Conservation (phyloP, 2,113 vertebrate species). For the Elaphurus davidianus region DNA sequence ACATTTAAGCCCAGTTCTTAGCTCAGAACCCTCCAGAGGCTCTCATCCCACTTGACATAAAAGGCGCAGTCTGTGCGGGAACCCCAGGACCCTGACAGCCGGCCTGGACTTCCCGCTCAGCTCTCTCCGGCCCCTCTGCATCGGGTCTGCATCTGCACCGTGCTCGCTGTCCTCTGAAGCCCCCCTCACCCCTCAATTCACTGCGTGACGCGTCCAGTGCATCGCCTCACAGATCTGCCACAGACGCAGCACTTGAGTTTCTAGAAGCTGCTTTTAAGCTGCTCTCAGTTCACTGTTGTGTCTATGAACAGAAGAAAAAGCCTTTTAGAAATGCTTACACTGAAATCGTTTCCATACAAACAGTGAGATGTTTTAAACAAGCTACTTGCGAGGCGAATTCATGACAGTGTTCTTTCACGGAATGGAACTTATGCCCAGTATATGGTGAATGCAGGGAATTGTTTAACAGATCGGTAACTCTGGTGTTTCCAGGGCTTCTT, state of each 20-base stretch:
- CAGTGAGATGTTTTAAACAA: neutral
- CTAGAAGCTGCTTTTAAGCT: neutral
- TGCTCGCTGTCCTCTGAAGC: accelerated
- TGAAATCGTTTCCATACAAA: neutral
- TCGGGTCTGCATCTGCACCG: neutral
- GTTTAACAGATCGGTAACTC: too few relatives aligned
- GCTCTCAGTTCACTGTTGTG: neutral
- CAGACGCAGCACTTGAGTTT: neutral
- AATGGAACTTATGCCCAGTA: neutral
- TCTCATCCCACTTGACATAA: neutral
- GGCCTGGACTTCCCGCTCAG: accelerated
- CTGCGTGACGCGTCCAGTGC: accelerated
- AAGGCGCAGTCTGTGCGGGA: neutral
- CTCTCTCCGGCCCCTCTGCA: accelerated
- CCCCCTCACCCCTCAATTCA: accelerated
- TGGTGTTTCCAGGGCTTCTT: neutral
- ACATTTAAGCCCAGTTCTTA: neutral
- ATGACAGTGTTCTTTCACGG: neutral
- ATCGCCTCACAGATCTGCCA: neutral
- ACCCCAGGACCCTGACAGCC: neutral
- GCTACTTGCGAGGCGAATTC: neutral
- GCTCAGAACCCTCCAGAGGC: neutral
- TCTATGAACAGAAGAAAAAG: neutral
- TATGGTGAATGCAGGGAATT: neutral
- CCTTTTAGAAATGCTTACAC: neutral